Percentiles rank a stretch among this genome's conserved stretches.
phyloP scores from a whole-genome alignment of 2,797 vertebrate species.

The Enoplosus armatus region DNA sequence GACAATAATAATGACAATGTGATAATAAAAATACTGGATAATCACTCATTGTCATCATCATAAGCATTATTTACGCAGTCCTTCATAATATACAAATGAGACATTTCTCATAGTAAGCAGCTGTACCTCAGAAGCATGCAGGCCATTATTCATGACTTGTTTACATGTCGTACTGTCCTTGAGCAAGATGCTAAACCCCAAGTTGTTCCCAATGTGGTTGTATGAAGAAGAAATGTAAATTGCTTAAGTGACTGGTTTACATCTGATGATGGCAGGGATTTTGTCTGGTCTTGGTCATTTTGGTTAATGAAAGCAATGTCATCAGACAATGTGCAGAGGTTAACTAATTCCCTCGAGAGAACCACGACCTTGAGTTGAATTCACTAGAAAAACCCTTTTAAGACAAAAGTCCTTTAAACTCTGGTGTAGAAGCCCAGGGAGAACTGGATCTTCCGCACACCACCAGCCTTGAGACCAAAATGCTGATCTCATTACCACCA shows the following conservation, averaged over 20 bases:
- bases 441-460: slow-evolving; percentile 55
- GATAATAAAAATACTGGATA: not conserved
- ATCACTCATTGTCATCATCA: not conserved
- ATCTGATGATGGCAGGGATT: not conserved
- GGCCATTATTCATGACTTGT: not conserved
- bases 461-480: slow-evolving; percentile 67
- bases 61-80: not conserved
- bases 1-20: slow-evolving; percentile 24
- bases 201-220: not conserved
- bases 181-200: slow-evolving; percentile 10
- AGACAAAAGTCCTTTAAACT: slow-evolving; percentile 53
- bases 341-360: slow-evolving; percentile 32
- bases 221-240: not conserved
- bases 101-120: not conserved
- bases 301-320: slow-evolving; percentile 42
- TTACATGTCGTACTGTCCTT: not conserved
- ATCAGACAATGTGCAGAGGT: slow-evolving; percentile 41
- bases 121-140: not conserved
- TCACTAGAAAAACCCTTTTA: slow-evolving; percentile 27
- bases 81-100: not conserved
- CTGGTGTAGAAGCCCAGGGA: slow-evolving; percentile 30
- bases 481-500: slow-evolving; percentile 79
- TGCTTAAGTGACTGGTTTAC: not conserved
- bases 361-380: slow-evolving; percentile 40
- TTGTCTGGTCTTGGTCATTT: slow-evolving; percentile 15